Conservation (phyloP, 2,113 vertebrate genomes). For the Argyrosomus japonicus region DNA sequence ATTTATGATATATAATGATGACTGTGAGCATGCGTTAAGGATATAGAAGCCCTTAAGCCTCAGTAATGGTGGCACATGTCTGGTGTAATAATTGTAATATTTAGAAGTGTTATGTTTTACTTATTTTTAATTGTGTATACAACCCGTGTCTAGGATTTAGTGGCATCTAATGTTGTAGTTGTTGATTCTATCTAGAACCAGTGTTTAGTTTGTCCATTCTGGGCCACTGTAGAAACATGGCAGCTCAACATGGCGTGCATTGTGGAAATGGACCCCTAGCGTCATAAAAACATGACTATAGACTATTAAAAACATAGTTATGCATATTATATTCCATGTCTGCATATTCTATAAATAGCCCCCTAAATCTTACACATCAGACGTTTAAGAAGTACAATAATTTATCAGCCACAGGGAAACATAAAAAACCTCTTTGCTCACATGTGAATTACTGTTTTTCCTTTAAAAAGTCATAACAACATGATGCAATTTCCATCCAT, state of each 20-base stretch:
- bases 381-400: conserved; percentile 8
- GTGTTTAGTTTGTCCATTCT: too few species aligned
- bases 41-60: neutral
- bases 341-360: too few species aligned
- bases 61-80: neutral
- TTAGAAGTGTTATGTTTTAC: neutral
- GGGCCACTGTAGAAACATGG: too few species aligned
- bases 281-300: too few species aligned
- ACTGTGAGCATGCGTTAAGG: neutral
- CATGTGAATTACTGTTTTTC: conserved; percentile 11
- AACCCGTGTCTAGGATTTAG: too few species aligned
- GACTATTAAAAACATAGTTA: too few species aligned
- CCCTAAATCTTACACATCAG: neutral
- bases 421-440: neutral
- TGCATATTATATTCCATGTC: too few species aligned
- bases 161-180: too few species aligned
- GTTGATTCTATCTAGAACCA: too few species aligned
- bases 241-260: too few species aligned
- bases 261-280: too few species aligned
- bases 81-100: neutral
- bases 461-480: conserved; percentile 25
- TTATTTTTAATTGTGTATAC: neutral
- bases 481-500: conserved; percentile 34
- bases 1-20: neutral
- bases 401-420: conserved; percentile 8